phyloP scores from a whole-genome alignment of 2,113 vertebrate genomes.

The Lamprotornis superbus region DNA sequence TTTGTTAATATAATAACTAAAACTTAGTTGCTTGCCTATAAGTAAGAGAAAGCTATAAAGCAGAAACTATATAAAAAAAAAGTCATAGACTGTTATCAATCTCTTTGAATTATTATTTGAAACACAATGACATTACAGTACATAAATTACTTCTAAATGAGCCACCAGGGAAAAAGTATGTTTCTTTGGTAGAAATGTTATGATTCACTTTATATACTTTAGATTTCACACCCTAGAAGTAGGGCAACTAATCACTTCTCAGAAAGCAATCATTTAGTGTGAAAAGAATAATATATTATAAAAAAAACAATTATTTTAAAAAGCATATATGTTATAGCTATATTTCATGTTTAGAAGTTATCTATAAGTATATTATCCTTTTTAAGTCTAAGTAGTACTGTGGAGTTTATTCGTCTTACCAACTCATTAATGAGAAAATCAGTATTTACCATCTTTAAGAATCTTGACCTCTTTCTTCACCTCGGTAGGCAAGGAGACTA shows the following conservation, averaged over 20 bases:
- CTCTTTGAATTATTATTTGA: neutral
- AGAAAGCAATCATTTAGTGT: neutral
- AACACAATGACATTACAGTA: neutral
- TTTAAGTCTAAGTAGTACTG: neutral
- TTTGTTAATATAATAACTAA: neutral
- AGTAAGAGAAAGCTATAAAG: neutral
- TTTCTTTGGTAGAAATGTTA: neutral
- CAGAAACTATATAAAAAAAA: neutral
- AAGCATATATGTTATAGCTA: neutral
- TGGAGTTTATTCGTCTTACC: neutral
- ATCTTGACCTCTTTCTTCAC: neutral
- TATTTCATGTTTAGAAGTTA: neutral
- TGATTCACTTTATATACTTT: neutral
- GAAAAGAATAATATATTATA: neutral
- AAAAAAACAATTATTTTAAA: neutral
- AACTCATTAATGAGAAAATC: neutral
- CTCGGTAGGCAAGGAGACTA: neutral
- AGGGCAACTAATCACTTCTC: neutral
- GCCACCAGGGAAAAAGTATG: neutral
- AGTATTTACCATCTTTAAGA: neutral
- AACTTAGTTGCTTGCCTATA: neutral
- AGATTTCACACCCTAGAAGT: neutral
- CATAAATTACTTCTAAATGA: neutral
- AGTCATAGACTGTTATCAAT: neutral
- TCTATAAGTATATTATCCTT: neutral